Evolutionary conservation across 1,140 invertebrate species (phyloP).

Genomic region (Drosophila bocqueti): DNA sequence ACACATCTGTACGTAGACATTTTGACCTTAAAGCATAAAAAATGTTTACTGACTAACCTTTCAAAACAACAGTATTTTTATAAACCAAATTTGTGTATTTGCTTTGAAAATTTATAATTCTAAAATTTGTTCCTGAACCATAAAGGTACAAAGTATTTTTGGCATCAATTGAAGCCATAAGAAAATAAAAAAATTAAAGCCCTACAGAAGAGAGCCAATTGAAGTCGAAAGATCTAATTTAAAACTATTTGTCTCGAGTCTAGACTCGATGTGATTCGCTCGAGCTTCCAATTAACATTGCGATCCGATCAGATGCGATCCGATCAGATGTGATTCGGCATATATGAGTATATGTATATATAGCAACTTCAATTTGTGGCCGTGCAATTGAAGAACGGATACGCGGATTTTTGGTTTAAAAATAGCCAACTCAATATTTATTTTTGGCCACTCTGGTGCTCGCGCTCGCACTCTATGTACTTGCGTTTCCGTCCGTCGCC

Average conservation of each 20-base stretch:
- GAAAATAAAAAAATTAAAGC: not conserved
- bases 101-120: no score
- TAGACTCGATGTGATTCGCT: constrained; percentile 36
- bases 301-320: constrained; percentile 4
- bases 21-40: no score
- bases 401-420: constrained; percentile 49
- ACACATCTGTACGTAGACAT: not conserved
- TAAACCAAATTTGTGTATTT: no score
- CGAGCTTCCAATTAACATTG: constrained; percentile 41
- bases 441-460: constrained; percentile 49
- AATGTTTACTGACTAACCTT: no score
- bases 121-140: not conserved
- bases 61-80: no score
- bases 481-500: constrained; percentile 24
- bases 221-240: constrained; percentile 25
- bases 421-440: constrained; percentile 74
- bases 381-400: constrained; percentile 31
- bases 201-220: constrained; percentile 4
- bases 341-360: not conserved
- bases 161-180: not conserved
- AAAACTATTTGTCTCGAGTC: constrained; percentile 27
- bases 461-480: constrained; percentile 34
- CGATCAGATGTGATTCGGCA: not conserved
- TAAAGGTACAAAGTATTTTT: not conserved
- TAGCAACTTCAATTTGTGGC: constrained; percentile 26